Percentiles rank a stretch among this genome's conserved stretches.
phyloP scores from a whole-genome alignment of 1,140 invertebrate genomes.

The Platyscapa corneri region DNA sequence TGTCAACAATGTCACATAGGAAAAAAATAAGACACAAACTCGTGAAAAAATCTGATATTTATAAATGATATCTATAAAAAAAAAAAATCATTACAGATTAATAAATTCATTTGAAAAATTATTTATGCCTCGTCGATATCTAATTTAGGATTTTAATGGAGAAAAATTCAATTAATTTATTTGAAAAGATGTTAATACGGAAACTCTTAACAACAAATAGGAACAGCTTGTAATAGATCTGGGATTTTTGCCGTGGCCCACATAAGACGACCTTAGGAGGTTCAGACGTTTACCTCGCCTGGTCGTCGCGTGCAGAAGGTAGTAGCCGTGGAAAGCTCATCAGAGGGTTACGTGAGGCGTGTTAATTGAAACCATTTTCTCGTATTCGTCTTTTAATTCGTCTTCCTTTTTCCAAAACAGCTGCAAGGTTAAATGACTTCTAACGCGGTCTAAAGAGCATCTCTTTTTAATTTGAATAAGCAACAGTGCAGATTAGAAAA shows the following conservation, averaged over 20 bases:
- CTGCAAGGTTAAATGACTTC: no score
- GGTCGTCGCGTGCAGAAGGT: background rate
- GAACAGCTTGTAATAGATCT: background rate
- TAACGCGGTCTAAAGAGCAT: no score
- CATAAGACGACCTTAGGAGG: background rate
- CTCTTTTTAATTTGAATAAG: no score
- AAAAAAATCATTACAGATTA: no score
- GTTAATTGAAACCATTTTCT: background rate
- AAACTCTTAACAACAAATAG: background rate
- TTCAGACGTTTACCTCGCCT: background rate
- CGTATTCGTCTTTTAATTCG: background rate
- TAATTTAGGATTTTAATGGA: background rate
- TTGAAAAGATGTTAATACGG: background rate
- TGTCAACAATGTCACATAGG: no score
- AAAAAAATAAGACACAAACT: no score
- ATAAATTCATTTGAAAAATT: no score
- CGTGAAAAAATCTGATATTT: no score
- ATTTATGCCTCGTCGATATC: background rate
- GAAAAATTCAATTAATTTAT: background rate
- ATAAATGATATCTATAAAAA: no score
- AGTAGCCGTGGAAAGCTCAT: background rate
- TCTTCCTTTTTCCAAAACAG: no score
- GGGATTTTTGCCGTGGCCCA: background rate
- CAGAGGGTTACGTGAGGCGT: background rate
- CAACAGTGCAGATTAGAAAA: no score